These are phyloP conservation scores for Spialia ferax DNA, from an alignment of 2,888 invertebrate species.

Conservation along the genomic window DNA sequence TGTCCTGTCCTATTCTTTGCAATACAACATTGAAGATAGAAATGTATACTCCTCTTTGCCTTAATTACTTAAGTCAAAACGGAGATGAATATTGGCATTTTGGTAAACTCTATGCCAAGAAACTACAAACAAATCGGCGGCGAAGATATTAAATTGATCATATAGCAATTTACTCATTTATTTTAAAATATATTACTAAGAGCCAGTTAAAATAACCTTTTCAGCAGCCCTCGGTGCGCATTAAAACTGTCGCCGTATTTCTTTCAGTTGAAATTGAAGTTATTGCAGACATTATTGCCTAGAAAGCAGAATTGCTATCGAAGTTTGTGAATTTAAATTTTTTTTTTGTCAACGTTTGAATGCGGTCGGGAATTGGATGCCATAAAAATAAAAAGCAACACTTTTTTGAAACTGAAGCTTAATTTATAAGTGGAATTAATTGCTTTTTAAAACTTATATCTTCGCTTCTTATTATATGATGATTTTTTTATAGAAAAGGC, in stretches of 20 bases:
- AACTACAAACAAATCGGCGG: too few relatives aligned
- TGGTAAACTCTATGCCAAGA: too few relatives aligned
- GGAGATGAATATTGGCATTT: too few relatives aligned
- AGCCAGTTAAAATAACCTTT: constrained; percentile 2
- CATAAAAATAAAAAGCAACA: not conserved
- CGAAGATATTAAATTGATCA: too few relatives aligned
- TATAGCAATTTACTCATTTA: too few relatives aligned
- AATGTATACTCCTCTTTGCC: too few relatives aligned
- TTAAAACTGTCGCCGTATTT: constrained; percentile 18
- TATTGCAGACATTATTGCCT: constrained; percentile 15
- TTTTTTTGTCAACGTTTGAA: not conserved
- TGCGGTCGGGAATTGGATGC: not conserved
- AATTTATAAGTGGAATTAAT: not conserved
- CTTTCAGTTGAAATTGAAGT: constrained; percentile 10
- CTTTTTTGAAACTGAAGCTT: not conserved
- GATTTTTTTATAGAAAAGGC: too few relatives aligned
- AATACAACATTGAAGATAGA: too few relatives aligned
- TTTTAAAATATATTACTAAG: not conserved
- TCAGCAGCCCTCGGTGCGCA: too few relatives aligned
- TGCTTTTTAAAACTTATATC: not conserved
- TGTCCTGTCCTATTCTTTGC: too few relatives aligned
- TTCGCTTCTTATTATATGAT: too few relatives aligned
- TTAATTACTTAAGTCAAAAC: too few relatives aligned
- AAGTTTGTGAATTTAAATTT: constrained; percentile 4
- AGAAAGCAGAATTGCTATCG: constrained; percentile 17